Conservation (phyloP, 2,888 invertebrate genomes). For the Anoncus sp. region DNA sequence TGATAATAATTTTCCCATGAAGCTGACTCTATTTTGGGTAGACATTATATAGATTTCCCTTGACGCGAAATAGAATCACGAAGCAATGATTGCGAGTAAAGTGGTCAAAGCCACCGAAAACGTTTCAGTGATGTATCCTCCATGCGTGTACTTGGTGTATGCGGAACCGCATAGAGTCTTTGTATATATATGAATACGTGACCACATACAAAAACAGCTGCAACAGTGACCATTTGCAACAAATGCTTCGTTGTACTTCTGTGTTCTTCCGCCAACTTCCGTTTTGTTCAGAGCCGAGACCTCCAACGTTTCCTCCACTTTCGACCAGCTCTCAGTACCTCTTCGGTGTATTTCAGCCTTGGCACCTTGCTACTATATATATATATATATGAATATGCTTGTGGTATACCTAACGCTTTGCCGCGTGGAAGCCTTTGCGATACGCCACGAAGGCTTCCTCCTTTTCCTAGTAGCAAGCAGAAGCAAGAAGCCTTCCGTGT, state of each 20-base stretch:
- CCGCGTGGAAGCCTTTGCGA: constrained; percentile 48
- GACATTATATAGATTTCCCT: not conserved
- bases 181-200: constrained; percentile 14
- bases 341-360: constrained; percentile 18
- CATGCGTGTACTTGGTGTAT: not conserved
- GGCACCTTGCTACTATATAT: not conserved
- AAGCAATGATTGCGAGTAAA: not conserved
- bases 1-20: constrained; percentile 22
- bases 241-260: constrained; percentile 52
- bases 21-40: not conserved
- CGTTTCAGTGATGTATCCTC: constrained; percentile 1
- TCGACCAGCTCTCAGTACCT: constrained; percentile 33
- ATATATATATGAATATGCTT: not conserved
- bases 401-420: not conserved
- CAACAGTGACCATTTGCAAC: constrained; percentile 50
- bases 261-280: constrained; percentile 54
- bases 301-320: constrained; percentile 52
- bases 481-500: constrained; percentile 52
- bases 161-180: not conserved
- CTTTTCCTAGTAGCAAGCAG: constrained; percentile 47
- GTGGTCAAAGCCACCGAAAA: not conserved
- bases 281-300: constrained; percentile 45
- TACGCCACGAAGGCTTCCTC: constrained; percentile 55
- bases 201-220: constrained; percentile 19
- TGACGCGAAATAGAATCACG: not conserved